These are phyloP conservation scores for Thripadectes ignobilis DNA, from an alignment of 2,797 vertebrate genomes.

Conservation along the genomic window DNA sequence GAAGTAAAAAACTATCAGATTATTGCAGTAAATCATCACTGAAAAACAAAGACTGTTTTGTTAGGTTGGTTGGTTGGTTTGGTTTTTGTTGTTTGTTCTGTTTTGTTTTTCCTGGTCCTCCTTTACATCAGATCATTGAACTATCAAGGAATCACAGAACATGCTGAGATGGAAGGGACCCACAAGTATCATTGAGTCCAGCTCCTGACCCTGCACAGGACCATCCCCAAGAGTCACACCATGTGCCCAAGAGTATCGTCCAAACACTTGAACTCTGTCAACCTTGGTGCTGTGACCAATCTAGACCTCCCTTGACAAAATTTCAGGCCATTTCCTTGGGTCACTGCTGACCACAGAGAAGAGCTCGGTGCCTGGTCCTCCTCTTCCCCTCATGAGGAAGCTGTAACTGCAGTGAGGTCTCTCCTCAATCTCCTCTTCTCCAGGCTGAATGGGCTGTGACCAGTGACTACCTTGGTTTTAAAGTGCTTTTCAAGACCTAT, in stretches of 20 bases:
- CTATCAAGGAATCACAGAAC: neutral
- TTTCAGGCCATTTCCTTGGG: neutral
- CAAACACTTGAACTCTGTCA: neutral
- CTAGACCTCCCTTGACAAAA: neutral
- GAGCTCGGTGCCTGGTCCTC: neutral
- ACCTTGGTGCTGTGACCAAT: neutral
- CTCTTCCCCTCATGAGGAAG: neutral
- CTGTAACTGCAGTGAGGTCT: neutral
- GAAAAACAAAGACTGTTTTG: neutral
- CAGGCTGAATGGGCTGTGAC: neutral
- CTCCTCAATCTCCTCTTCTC: neutral
- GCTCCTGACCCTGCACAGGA: too few relatives aligned
- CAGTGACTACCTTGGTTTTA: neutral
- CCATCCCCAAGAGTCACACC: neutral
- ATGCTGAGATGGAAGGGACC: neutral
- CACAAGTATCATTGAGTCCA: neutral
- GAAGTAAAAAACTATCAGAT: neutral
- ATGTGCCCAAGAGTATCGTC: neutral
- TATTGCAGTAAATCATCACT: neutral
- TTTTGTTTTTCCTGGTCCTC: neutral
- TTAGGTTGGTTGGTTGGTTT: too few relatives aligned
- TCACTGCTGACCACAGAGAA: neutral
- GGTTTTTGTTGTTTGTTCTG: too few relatives aligned
- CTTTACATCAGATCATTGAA: neutral
- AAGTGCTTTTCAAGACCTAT: neutral